Conservation (phyloP, 1,140 invertebrate genomes). For the Dendrolimus punctatus region DNA sequence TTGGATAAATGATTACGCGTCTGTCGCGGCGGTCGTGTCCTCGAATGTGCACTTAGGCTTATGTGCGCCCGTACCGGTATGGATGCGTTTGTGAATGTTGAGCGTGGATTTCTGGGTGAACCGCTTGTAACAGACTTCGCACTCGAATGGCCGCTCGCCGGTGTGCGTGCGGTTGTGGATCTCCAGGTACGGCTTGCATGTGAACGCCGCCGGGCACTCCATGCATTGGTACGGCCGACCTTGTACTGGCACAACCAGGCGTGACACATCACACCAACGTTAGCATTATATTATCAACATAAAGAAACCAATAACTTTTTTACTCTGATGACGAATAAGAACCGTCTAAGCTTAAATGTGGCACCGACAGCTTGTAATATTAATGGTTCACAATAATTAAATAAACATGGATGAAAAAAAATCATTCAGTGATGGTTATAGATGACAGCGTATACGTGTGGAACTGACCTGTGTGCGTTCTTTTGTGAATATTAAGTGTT, state of each 20-base stretch:
- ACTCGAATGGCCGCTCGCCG: conserved; percentile 82
- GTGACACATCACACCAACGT: no score
- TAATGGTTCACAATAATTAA: conserved; percentile 8
- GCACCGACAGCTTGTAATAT: conserved; percentile 54
- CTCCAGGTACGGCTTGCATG: conserved; percentile 78
- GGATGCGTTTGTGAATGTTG: conserved; percentile 86
- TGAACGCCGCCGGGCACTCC: conserved; percentile 76
- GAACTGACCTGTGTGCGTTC: conserved; percentile 62
- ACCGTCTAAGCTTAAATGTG: conserved; percentile 25
- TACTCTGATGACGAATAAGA: no score
- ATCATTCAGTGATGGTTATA: neutral
- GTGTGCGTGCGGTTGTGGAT: conserved; percentile 86
- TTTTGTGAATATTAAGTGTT: conserved; percentile 65
- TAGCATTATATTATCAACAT: no score
- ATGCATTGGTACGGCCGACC: conserved; percentile 77
- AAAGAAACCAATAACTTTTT: no score
- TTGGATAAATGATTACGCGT: no score
- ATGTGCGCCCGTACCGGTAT: conserved; percentile 73
- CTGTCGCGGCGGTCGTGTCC: no score
- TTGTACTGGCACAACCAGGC: conserved; percentile 36
- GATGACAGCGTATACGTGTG: conserved; percentile 4
- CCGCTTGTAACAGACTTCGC: conserved; percentile 77
- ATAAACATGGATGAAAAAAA: neutral
- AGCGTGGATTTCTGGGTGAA: conserved; percentile 82
- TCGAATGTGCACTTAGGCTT: neutral